Evolutionary conservation across 2,113 vertebrate species (phyloP).

Genomic region (Lucifuga dentata): DNA sequence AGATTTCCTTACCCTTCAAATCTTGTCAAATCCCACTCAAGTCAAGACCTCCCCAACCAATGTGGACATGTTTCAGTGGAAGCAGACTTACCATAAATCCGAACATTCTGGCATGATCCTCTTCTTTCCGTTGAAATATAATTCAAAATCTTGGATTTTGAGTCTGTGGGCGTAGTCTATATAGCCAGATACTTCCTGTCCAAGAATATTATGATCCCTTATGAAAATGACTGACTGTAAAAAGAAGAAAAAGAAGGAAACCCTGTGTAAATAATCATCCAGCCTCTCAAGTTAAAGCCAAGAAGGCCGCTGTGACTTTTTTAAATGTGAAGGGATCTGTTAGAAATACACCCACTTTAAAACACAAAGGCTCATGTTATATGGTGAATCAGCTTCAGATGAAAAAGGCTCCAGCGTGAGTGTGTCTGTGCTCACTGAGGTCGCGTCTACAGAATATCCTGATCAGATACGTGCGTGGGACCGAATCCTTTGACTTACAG

Average conservation of each 20-base stretch:
- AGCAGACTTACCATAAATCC: slow-evolving; percentile 87
- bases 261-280: slow-evolving; percentile 77
- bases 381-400: slow-evolving; percentile 29
- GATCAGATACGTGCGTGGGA: slow-evolving; percentile 61
- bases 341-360: slow-evolving; percentile 60
- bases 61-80: slow-evolving; percentile 45
- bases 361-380: slow-evolving; percentile 37
- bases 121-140: slow-evolving; percentile 88
- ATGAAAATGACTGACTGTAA: slow-evolving; percentile 91
- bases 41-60: slow-evolving; percentile 31
- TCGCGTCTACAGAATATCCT: slow-evolving; percentile 55
- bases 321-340: slow-evolving; percentile 46
- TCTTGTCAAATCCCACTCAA: slow-evolving; percentile 52
- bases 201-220: slow-evolving; percentile 84
- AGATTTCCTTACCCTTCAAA: slow-evolving; percentile 64
- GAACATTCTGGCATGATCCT: slow-evolving; percentile 85
- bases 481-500: slow-evolving; percentile 44
- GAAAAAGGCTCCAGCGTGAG: slow-evolving; percentile 34
- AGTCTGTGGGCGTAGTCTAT: slow-evolving; percentile 91
- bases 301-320: slow-evolving; percentile 46
- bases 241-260: slow-evolving; percentile 58
- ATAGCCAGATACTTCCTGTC: slow-evolving; percentile 91
- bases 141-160: slow-evolving; percentile 87
- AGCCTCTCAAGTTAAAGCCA: slow-evolving; percentile 40
- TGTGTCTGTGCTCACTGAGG: slow-evolving; percentile 4